These are phyloP conservation scores for Dipodomys merriami DNA, from an alignment of 2,113 vertebrate genomes.

Conservation along the genomic window DNA sequence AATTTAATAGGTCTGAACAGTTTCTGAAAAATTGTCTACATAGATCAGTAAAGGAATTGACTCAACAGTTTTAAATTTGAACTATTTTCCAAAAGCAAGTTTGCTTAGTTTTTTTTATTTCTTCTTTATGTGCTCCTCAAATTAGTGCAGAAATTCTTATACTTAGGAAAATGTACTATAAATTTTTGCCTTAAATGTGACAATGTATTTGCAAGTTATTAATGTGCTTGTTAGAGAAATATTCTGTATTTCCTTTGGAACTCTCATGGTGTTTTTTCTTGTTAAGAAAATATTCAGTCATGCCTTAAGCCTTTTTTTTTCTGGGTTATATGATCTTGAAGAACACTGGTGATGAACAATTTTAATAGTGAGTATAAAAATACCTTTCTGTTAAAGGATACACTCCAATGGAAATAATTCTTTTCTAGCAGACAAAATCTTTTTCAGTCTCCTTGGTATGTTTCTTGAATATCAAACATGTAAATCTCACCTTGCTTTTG, in stretches of 20 bases:
- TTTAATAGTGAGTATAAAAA: slow-evolving; percentile 69
- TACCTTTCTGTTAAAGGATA: slow-evolving; percentile 19
- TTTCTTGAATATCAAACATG: slow-evolving; percentile 51
- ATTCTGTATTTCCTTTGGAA: slow-evolving; percentile 69
- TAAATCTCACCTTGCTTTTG: slow-evolving; percentile 55
- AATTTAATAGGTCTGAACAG: background rate
- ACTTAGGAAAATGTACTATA: slow-evolving; percentile 57
- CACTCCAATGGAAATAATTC: slow-evolving; percentile 57
- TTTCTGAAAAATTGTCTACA: slow-evolving; percentile 59
- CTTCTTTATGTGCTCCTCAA: slow-evolving; percentile 59
- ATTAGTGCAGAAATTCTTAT: slow-evolving; percentile 49
- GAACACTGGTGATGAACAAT: slow-evolving; percentile 52
- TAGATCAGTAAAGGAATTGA: background rate
- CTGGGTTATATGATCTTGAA: slow-evolving; percentile 40
- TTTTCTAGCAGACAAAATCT: slow-evolving; percentile 54
- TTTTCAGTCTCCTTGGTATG: slow-evolving; percentile 33
- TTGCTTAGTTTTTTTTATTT: slow-evolving; percentile 64
- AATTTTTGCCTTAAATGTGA: slow-evolving; percentile 70
- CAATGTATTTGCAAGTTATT: slow-evolving; percentile 74
- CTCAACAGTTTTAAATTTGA: slow-evolving; percentile 52
- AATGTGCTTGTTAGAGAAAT: slow-evolving; percentile 67
- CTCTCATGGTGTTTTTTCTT: slow-evolving; percentile 45
- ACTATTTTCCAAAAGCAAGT: slow-evolving; percentile 39
- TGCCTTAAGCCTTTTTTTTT: slow-evolving; percentile 64
- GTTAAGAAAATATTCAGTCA: slow-evolving; percentile 62